phyloP scores from a whole-genome alignment of 2,888 invertebrate genomes.

The Trichacis sp. region DNA sequence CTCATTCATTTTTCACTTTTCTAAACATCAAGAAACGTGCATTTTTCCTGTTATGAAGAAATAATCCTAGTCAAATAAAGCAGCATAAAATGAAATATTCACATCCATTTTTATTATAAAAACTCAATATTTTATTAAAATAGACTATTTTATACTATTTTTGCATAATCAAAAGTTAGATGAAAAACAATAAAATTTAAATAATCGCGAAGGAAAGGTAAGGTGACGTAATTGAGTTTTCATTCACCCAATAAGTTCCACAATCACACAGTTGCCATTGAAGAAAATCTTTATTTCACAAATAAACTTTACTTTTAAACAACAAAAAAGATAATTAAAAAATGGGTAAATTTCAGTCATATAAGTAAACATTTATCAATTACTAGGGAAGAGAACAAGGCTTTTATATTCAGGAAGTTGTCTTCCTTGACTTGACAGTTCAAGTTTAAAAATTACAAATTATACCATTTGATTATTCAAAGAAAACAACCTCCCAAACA shows the following conservation, averaged over 20 bases:
- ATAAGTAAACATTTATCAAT: not conserved
- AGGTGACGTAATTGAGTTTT: not conserved
- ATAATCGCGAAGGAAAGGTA: conserved; percentile 5
- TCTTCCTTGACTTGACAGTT: conserved; percentile 62
- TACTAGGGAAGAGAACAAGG: conserved; percentile 67
- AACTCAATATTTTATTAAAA: too few relatives aligned
- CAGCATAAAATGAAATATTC: conserved; percentile 61
- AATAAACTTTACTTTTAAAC: not conserved
- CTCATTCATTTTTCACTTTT: conserved; percentile 48
- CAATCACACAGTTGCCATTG: not conserved
- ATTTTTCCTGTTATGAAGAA: conserved; percentile 58
- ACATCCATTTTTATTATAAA: too few relatives aligned
- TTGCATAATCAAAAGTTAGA: too few relatives aligned
- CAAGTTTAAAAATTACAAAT: too few relatives aligned
- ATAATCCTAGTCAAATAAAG: conserved; percentile 63
- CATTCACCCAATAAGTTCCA: not conserved
- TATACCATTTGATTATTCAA: conserved; percentile 36
- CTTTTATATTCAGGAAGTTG: conserved; percentile 67
- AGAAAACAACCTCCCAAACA: conserved; percentile 68
- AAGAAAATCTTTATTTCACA: not conserved
- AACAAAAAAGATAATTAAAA: not conserved
- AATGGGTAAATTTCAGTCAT: not conserved
- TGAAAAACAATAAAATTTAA: too few relatives aligned
- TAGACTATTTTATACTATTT: too few relatives aligned
- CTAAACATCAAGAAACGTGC: conserved; percentile 46